Base-by-base conservation (phyloP, 2,888 invertebrate species). In the Drosophila atroscutellata region DNA sequence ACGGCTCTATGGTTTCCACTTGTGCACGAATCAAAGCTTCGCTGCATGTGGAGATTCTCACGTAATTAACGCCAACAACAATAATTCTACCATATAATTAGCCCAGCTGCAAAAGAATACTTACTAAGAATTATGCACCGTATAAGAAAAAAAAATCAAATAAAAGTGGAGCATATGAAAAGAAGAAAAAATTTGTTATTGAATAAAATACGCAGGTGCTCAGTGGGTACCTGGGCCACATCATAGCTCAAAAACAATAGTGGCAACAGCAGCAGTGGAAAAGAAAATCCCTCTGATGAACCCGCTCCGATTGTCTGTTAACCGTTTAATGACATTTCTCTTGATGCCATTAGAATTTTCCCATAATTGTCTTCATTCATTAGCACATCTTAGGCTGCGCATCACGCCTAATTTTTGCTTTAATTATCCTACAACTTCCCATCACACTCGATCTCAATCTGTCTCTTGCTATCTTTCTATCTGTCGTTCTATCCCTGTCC, bases 261-360 rank as follows among this genome's bases (percentile, higher is more conserved):
- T 54, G 52, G 50, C 60, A 45, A 15, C 24, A 45, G 8, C 8
- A 45, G 3, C 24, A 13, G 15, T 30, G 9, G 11, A 34, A 26
- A 26, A 24, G 26, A 26, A 54, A 37, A 32, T 32, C 24, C 8
- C 3, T 15, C 11, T 51, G 72, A 75, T 83, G 73, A 81, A 66
- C 64, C 81, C 66, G 67, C 80, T 70, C 72, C 52, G 70, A 79
- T 79, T 79, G 70, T 76, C 72, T 67, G 84, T 77, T 73, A 80
- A 75, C 80, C 80, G 80, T 87, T 85, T 85, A 85, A 85, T 85
- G 85, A 75, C 85, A 87, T 79, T 85, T 85, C 80, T 80, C 81
- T 80, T 76, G 57, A 75, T 61, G 78, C 74, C 85, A 84, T 85
- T 87, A 85, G 83, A 85, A 72, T 76, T 85, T 85, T 87, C 85